Base-by-base conservation (phyloP, 2,113 vertebrate genomes). In the Marmota monax region DNA sequence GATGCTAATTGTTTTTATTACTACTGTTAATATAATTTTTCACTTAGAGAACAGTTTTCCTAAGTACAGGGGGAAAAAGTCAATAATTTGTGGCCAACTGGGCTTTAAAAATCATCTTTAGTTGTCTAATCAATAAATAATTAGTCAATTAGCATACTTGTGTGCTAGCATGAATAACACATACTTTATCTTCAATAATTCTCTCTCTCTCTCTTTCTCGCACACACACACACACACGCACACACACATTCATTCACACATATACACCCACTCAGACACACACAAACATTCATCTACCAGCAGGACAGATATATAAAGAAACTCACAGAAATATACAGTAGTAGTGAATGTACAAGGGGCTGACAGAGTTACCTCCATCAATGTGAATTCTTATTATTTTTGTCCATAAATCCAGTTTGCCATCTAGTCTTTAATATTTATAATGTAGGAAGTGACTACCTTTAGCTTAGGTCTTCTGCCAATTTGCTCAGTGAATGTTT, bases 121-220 rank as follows among this genome's bases (percentile, higher is more conserved):
- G 74, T 76, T 93, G 58, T 92, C 74, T 93, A 97, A 97, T 97
- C 94, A 96, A 93, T 96, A 94, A 86, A 92, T 96, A 93, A 97
- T 87, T 94, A 95, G 82, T 27, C 88, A 96, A 97, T 97, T 97
- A 97, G 85, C 20, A 73, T 92, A 79, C 65, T 84, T 93, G 56
- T 45, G n/a, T 82, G 69, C 27, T 8, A 85, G 85, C 2, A 39
- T 85, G 73, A 88, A 88, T 92, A 92, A 73, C 32, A 69, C 22
- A 63, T 32, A 48, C 37, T 90, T 53, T 32, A 6, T 10, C 11
- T 22, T 9, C 2, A 51, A 2, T 58, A 3, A 77, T 32, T 34
- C 32, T 76, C 67, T 95, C 9, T 61, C n/a, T 37, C n/a, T 65
- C 14, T 65, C 42, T 23, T 1, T 45, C 8, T 9, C 45, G 9